Evolutionary conservation across 2,797 vertebrate genomes (phyloP), one percentile per base, ranked within the genome.

Genomic region (Platyrinchus mystaceus): DNA sequence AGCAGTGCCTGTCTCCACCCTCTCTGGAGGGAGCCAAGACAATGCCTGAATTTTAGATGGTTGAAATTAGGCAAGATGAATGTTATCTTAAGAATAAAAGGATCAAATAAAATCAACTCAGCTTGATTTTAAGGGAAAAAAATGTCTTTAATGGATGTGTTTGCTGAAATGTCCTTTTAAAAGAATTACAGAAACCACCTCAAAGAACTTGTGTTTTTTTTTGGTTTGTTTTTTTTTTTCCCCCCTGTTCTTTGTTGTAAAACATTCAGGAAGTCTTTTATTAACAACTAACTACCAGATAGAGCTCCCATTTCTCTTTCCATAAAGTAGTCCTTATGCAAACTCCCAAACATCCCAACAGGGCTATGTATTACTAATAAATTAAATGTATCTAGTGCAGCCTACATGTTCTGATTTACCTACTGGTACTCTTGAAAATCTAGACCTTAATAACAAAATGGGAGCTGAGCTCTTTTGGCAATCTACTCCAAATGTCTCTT

Each of bases 41-140:
- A 79, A 34, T 52, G 47, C n/a, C 9, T 80, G 68, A 74, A 60
- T 79, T 83, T 77, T 79, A 87, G 36, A 27, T 32, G 20, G 19
- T 15, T 87, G 30, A 60, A 93, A 83, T 73, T 50, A 78, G 41
- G 16, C 52, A 74, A 77, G 26, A 49, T 43, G 4, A 83, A 28
- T 77, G 68, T 34, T 89, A 52, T 27, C 18, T 91, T 70, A 71
- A 81, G 58, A 76, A 67, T 79, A 66, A 82, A 84, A 74, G 4
- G 21, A 76, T 89, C 49, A 77, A 87, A 93, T 76, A 47, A 81
- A 89, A 82, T 84, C 24, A 67, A 28, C 9, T 47, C 36, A 63
- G 18, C n/a, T 79, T 91, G 64, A 58, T 85, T 80, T 92, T 83
- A 59, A 85, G 28, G 21, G 21, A 5, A 27, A 13, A 37, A 64